Conservation (phyloP, 2,888 invertebrate genomes). For the Deroplatys truncata region DNA sequence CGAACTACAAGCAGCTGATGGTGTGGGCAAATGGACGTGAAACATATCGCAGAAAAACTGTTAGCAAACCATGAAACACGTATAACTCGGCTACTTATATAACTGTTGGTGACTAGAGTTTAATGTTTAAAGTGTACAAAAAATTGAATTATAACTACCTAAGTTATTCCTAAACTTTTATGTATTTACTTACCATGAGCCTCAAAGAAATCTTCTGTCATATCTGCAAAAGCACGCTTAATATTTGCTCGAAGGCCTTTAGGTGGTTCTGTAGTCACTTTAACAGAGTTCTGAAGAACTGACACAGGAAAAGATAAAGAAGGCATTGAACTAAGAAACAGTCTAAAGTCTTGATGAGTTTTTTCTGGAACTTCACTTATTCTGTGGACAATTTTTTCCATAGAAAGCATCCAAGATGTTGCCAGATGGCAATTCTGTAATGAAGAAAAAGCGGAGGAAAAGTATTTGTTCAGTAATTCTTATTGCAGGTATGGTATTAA, state of each 20-base stretch:
- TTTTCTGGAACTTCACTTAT: conserved; percentile 62
- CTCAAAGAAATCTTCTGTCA: conserved; percentile 76
- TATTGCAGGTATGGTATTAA: too few relatives aligned
- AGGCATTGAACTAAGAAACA: conserved; percentile 89
- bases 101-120: not conserved
- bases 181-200: conserved; percentile 57
- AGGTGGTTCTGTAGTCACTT: conserved; percentile 92
- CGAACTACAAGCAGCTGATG: too few relatives aligned
- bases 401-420: conserved; percentile 84
- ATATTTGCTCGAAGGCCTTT: conserved; percentile 88
- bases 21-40: too few relatives aligned
- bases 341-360: conserved; percentile 68
- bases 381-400: conserved; percentile 74
- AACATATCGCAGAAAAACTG: not conserved
- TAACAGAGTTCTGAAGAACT: conserved; percentile 87
- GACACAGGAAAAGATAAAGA: conserved; percentile 82
- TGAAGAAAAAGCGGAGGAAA: not conserved
- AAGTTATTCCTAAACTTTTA: not conserved
- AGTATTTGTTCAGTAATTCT: too few relatives aligned
- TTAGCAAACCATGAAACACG: not conserved
- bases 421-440: conserved; percentile 89
- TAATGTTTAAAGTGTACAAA: not conserved
- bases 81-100: not conserved
- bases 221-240: conserved; percentile 73
- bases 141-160: too few relatives aligned